Percentiles rank a stretch among this genome's conserved stretches.
Conservation (phyloP, 2,113 vertebrate species). For the Empidonax alnorum region DNA sequence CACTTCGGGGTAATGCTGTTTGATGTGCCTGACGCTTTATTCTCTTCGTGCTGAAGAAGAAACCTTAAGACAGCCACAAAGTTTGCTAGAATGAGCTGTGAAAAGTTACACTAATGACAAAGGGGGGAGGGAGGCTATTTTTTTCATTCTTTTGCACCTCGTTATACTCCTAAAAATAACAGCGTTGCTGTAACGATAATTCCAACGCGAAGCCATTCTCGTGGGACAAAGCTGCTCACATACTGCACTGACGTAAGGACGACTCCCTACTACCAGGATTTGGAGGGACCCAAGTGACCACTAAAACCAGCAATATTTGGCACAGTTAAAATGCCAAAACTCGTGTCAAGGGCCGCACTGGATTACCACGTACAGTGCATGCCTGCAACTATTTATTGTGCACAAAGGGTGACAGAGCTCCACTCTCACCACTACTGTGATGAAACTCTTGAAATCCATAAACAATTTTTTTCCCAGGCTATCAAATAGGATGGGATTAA, state of each 20-base stretch:
- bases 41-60: constrained; percentile 61
- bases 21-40: constrained; percentile 64
- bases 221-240: neutral
- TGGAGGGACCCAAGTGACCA: neutral
- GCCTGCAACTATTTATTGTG: neutral
- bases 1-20: constrained; percentile 54
- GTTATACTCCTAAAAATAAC: neutral
- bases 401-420: neutral
- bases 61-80: constrained; percentile 58
- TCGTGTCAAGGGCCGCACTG: neutral
- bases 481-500: neutral
- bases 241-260: neutral
- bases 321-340: neutral
- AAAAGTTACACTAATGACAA: constrained; percentile 50
- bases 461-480: neutral
- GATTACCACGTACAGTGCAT: neutral
- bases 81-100: constrained; percentile 64
- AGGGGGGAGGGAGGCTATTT: neutral
- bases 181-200: neutral
- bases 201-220: neutral
- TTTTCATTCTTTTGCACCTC: neutral
- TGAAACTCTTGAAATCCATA: neutral
- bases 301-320: neutral
- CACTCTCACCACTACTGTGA: neutral
- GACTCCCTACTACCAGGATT: neutral